Evolutionary conservation across 2,113 vertebrate species (phyloP), one percentile per base, ranked within the genome.

Genomic region (Alethe castanea): DNA sequence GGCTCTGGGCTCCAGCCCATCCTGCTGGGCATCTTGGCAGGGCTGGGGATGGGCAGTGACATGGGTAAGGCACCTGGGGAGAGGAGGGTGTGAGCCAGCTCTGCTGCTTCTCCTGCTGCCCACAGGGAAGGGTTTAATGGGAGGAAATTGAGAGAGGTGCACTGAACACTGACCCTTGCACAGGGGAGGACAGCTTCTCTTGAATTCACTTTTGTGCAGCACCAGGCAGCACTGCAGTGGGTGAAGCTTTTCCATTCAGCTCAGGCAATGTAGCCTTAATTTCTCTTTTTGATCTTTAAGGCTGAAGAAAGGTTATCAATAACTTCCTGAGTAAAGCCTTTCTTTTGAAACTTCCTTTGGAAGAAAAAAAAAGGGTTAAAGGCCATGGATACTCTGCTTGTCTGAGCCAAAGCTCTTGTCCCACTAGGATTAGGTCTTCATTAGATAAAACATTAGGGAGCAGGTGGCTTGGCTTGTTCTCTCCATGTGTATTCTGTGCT

Each of bases 201-300:
- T 62, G 84, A 79, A 45, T 65, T 79, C 52, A 14, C 54, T 72
- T 82, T 36, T 65, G 45, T 80, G 33, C 36, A 82, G 54, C 66
- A 73, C 64, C 66, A 52, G 62, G 66, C 5, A 4, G 17, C 14
- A 2, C 35, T 2, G 0, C 0, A 2, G 29, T 28, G 26, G 35
- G 19, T 62, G 69, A 71, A 83, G 38, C 4, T 36, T 79, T 80
- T 89, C 64, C 31, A 48, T 88, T 81, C 67, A 67, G 61, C 44
- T 71, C 61, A 64, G 61, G 17, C 73, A 44, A 14, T 7, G 29
- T 38, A 35, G 19, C 19, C 23, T 57, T 50, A 65, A 47, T 77
- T 92, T 90, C 72, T 38, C 35, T 28, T 66, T 78, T 52, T 74
- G 13, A 8, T 77, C 35, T 83, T 85, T 11, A 77, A 42, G 15